Conservation (phyloP, 1,140 invertebrate genomes). For the Neuroterus valhalla region DNA sequence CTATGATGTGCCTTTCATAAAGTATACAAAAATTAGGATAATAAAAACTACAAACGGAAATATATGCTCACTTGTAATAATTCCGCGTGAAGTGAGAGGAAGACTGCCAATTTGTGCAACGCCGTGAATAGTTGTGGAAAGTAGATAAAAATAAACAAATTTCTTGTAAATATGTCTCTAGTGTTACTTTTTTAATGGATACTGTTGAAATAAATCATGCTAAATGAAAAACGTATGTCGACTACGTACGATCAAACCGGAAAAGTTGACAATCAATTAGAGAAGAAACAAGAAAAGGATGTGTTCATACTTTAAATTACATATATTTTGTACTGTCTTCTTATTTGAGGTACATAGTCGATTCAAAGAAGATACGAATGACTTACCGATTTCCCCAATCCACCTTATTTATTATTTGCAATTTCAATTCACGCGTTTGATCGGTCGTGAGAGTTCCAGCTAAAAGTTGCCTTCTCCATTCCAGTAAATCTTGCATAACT, state of each 20-base stretch:
- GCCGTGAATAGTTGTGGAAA: conserved; percentile 19
- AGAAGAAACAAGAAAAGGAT: too few species aligned
- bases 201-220: too few species aligned
- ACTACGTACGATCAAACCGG: too few species aligned
- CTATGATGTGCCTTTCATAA: conserved; percentile 65
- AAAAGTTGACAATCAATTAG: too few species aligned
- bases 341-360: neutral
- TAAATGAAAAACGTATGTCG: too few species aligned
- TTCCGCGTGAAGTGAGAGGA: conserved; percentile 58
- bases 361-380: conserved; percentile 32
- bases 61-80: conserved; percentile 58
- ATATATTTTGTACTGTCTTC: neutral
- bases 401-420: conserved; percentile 91
- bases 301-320: neutral
- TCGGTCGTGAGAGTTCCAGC: conserved; percentile 92
- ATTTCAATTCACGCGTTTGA: conserved; percentile 88
- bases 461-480: conserved; percentile 87
- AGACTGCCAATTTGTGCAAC: conserved; percentile 64
- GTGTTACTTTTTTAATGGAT: neutral
- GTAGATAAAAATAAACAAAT: conserved; percentile 4
- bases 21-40: conserved; percentile 43
- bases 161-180: conserved; percentile 3
- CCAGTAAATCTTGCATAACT: conserved; percentile 92
- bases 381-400: conserved; percentile 97
- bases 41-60: conserved; percentile 37